Percentiles rank a stretch among this genome's conserved stretches.
Conservation (phyloP, 2,113 vertebrate genomes). For the Athene cunicularia region DNA sequence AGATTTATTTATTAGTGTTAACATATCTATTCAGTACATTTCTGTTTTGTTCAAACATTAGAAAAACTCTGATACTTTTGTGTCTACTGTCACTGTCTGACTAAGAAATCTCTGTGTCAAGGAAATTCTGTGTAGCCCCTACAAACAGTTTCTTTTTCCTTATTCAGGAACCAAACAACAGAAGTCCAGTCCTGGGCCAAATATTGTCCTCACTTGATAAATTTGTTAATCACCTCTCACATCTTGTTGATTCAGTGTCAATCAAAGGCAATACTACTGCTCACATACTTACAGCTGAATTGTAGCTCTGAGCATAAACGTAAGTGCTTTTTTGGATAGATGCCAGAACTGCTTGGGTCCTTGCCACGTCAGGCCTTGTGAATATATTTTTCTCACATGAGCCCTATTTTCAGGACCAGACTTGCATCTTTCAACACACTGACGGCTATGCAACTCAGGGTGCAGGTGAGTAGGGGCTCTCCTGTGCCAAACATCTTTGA, state of each 20-base stretch:
- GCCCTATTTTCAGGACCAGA: background rate
- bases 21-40: background rate
- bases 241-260: constrained; percentile 45
- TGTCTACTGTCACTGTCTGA: background rate
- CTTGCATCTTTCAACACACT: background rate
- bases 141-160: background rate
- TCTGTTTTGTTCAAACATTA: background rate
- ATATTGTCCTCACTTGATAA: constrained; percentile 22
- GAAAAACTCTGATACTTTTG: background rate
- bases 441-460: background rate
- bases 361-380: constrained; percentile 21
- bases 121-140: background rate
- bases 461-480: background rate
- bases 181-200: background rate
- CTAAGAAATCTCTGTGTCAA: background rate
- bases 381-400: constrained; percentile 5
- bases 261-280: constrained; percentile 29
- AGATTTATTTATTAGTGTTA: background rate
- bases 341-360: constrained; percentile 31
- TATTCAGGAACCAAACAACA: background rate
- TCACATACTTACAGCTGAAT: constrained; percentile 23
- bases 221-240: constrained; percentile 53
- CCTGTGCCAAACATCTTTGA: background rate
- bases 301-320: background rate
- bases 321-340: constrained; percentile 50